Conservation (phyloP, 2,113 vertebrate genomes). For the Holacanthus passer region DNA sequence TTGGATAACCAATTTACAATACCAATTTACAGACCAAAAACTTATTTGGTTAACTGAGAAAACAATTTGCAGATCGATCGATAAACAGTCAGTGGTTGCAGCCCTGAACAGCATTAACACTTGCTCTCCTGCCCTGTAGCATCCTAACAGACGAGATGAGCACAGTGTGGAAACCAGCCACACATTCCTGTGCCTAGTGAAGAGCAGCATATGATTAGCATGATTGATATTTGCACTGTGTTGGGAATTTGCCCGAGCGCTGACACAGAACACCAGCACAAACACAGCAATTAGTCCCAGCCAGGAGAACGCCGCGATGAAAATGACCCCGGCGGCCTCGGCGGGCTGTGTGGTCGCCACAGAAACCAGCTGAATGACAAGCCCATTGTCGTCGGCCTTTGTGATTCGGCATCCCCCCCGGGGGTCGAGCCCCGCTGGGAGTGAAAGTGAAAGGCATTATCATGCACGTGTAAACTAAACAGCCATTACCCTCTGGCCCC, state of each 20-base stretch:
- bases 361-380: constrained; percentile 73
- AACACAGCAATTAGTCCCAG: constrained; percentile 76
- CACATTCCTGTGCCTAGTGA: constrained; percentile 40
- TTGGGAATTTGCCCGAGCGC: constrained; percentile 64
- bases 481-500: constrained; percentile 71
- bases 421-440: constrained; percentile 55
- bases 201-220: constrained; percentile 65
- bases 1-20: no score
- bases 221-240: constrained; percentile 72
- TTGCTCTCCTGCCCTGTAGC: not conserved
- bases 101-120: not conserved
- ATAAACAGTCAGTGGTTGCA: not conserved
- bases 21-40: no score
- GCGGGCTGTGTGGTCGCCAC: constrained; percentile 57
- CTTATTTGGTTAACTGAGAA: not conserved
- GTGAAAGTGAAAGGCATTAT: constrained; percentile 73
- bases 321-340: constrained; percentile 58
- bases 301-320: constrained; percentile 60
- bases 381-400: constrained; percentile 75
- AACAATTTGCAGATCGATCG: not conserved
- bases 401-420: constrained; percentile 50
- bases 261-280: constrained; percentile 66
- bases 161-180: constrained; percentile 1
- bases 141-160: constrained; percentile 11
- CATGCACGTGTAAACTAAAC: constrained; percentile 76